Conservation (phyloP, 2,888 invertebrate genomes). For the Mimachlamys varia region DNA sequence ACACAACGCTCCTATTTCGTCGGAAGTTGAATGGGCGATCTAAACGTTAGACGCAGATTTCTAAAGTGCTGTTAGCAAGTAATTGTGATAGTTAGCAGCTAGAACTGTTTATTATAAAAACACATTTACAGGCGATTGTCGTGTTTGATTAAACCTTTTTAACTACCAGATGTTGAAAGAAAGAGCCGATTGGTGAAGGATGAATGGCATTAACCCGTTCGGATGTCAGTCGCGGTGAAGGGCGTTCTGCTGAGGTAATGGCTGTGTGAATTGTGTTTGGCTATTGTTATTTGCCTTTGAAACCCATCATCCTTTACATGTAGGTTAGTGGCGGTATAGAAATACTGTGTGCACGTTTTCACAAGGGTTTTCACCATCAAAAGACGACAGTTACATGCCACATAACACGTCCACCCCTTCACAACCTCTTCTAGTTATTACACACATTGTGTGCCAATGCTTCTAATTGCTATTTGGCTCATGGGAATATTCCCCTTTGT, state of each 20-base stretch:
- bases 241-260: neutral
- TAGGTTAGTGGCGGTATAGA: neutral
- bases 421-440: neutral
- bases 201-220: conserved; percentile 32
- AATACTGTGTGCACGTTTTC: neutral
- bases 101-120: conserved; percentile 50
- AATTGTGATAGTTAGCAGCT: conserved; percentile 22
- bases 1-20: conserved; percentile 9
- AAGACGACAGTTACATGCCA: neutral
- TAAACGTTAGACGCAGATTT: conserved; percentile 29
- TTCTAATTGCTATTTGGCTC: neutral
- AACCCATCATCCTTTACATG: neutral
- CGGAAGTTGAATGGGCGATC: conserved; percentile 38
- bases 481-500: neutral
- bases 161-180: conserved; percentile 45
- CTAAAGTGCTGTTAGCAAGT: conserved; percentile 36
- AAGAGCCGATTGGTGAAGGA: conserved; percentile 23
- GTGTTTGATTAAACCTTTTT: conserved; percentile 46
- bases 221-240: neutral
- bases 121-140: conserved; percentile 41
- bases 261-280: conserved; percentile 1
- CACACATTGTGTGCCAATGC: neutral
- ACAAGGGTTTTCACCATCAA: neutral
- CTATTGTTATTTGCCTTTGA: conserved; percentile 29
- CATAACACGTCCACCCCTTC: conserved; percentile 21